Evolutionary conservation across 2,797 vertebrate species (phyloP).

Genomic region (Peromyscus aztecus): DNA sequence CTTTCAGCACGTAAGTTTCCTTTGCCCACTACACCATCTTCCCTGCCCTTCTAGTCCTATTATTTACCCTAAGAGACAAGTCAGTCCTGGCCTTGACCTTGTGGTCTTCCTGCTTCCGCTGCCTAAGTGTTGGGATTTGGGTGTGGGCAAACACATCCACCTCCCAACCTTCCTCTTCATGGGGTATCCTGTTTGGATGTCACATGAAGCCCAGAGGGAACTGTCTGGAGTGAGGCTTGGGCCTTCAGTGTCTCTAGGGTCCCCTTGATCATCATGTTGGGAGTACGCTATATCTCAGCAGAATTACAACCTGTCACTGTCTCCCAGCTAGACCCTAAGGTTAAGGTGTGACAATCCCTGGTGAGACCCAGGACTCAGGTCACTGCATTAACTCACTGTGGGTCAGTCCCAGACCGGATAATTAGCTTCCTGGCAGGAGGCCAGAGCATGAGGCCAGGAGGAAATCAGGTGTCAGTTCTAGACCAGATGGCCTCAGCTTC

Average conservation of each 20-base stretch:
- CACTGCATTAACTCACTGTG: conserved; percentile 42
- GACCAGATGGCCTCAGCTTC: neutral
- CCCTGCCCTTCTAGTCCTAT: neutral
- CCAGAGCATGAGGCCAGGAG: conserved; percentile 31
- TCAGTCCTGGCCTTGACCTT: neutral
- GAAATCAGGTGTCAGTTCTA: conserved; percentile 33
- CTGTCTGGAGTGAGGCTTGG: neutral
- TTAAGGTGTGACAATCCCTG: conserved; percentile 4
- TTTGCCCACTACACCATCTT: neutral
- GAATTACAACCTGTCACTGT: neutral
- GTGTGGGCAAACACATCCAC: neutral
- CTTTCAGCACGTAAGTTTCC: neutral
- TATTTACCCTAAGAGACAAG: neutral
- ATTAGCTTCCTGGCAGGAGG: neutral
- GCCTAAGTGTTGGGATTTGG: neutral
- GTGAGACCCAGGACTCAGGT: conserved; percentile 8
- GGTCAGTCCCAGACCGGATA: conserved; percentile 12
- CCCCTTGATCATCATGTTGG: neutral
- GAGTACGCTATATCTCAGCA: neutral
- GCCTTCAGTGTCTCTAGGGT: neutral
- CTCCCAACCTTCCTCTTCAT: neutral
- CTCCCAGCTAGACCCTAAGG: neutral
- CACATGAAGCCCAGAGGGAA: neutral
- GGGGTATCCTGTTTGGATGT: neutral
- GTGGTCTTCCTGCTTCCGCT: neutral